Evolutionary conservation across 2,888 invertebrate species (phyloP).

Genomic region (Drosophila atroscutellata): DNA sequence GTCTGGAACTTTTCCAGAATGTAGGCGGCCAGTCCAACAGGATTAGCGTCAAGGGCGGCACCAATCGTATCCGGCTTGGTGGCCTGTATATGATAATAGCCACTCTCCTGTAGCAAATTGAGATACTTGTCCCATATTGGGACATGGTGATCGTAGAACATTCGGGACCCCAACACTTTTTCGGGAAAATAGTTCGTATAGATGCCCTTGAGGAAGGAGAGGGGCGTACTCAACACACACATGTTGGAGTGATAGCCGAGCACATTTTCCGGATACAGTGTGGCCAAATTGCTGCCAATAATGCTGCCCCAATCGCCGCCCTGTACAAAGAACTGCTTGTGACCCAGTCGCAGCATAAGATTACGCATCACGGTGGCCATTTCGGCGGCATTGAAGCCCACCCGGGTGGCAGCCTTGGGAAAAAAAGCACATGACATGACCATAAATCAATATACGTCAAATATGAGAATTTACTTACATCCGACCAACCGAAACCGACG

Average conservation of each 20-base stretch:
- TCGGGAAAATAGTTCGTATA: slow-evolving; percentile 86
- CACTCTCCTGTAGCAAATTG: slow-evolving; percentile 85
- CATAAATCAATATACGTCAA: slow-evolving; percentile 2
- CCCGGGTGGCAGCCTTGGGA: slow-evolving; percentile 73
- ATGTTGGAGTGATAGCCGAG: slow-evolving; percentile 88
- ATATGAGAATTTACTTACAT: slow-evolving; percentile 83
- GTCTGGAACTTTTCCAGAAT: slow-evolving; percentile 94
- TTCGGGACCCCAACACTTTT: slow-evolving; percentile 84
- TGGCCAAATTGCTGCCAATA: slow-evolving; percentile 87
- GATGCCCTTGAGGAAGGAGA: slow-evolving; percentile 77
- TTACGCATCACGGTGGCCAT: slow-evolving; percentile 87
- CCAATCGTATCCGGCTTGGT: slow-evolving; percentile 96
- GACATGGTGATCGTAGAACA: slow-evolving; percentile 86
- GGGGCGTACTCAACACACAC: slow-evolving; percentile 82
- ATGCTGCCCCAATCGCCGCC: slow-evolving; percentile 94
- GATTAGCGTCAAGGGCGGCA: slow-evolving; percentile 84
- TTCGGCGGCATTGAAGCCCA: slow-evolving; percentile 85
- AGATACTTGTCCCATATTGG: slow-evolving; percentile 81
- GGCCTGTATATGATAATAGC: slow-evolving; percentile 91
- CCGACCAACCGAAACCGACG: slow-evolving; percentile 90
- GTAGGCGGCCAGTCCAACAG: slow-evolving; percentile 94
- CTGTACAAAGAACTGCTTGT: slow-evolving; percentile 88
- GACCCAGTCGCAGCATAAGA: slow-evolving; percentile 89
- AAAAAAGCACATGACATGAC: slow-evolving; percentile 2
- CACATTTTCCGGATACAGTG: slow-evolving; percentile 87